Base-by-base conservation (phyloP, 92 coral and sea anemone genomes). In the Heliopora coerulea region DNA sequence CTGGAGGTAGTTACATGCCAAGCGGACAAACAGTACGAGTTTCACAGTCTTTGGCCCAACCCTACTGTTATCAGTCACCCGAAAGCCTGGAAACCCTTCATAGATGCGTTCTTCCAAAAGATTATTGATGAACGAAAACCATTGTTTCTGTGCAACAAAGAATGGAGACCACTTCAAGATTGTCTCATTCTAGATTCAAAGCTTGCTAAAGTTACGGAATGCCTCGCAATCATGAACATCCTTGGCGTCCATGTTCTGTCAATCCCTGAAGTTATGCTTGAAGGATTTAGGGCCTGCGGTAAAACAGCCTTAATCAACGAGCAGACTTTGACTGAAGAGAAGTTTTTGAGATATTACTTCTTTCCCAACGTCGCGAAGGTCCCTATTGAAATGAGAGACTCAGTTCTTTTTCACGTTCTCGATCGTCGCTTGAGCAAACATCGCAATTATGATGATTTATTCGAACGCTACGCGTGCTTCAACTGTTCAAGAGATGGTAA, bases 1-100 rank as follows among this genome's bases (percentile, higher is more conserved):
- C 75, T 91, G 17, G 69, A 62, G 17, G 68, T 49, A 48, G 44
- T 33, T 56, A 69, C 82, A 78, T 73, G 78, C 30, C 29, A 66
- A 28, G 29, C 56, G 27, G 82, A 81, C 30, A 58, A 63, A 59
- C 67, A 56, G 11, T 83, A 81, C 82, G 49, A 37, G 13, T 74
- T 74, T 54, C 85, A 82, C 42, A 49, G 67, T 3, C 85, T 91
- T 32, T 91, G 97, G 97, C 97, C 97, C 15, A 73, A 91, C 49
- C 95, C 88, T 13, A 68, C 49, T 29, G 27, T 31, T 33, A 68
- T 91, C 19, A 54, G 40, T 0, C 68, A 79, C 19, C 82, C 91
- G n/a, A 41, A 78, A 0, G 86, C 84, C 2, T 91, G 97, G 97
- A 79, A 42, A 57, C 85, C 96, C 15, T 85, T 91, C 28, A 35